Evolutionary conservation across 2,888 invertebrate genomes (phyloP), one percentile per base, ranked within the genome.

Genomic region (Andrena hattorfiana): DNA sequence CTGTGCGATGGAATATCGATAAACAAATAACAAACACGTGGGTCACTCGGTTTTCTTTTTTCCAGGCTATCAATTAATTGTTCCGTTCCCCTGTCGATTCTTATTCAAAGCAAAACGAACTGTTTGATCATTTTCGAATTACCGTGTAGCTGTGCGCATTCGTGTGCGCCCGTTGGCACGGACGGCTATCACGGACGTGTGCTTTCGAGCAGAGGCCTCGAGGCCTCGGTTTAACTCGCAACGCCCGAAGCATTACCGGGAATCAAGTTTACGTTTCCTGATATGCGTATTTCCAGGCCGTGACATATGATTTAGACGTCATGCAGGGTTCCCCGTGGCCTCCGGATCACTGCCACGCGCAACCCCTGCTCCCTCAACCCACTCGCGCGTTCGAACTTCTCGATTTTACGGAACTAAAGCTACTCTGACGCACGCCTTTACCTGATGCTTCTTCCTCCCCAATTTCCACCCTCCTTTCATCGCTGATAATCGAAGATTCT

Each of bases 201-300:
- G 66, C 72, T 76, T 42, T 64, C 62, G 23, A 69, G 67, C 4
- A 35, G 28, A 30, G 30, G 67, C 49, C 16, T 23, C 28, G n/a
- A 13, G 48, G n/a, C n/a, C n/a, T n/a, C n/a, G n/a, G 75, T 73
- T 73, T 71, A 78, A 85, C 83, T 85, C 77, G 77, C 63, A 81
- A n/a, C 83, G 74, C 85, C 83, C 83, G 85, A 85, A 83, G 85
- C 85, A 81, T 86, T 86, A 81, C 81, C 59, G 76, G 78, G 85
- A 84, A 85, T 86, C 81, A 77, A 83, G 80, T 86, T 86, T 85
- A 86, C 86, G 83, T 86, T 86, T 86, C 80, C 81, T 78, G 83
- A 85, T 85, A 84, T 75, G 80, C 85, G 85, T 85, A 85, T 84
- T 84, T 84, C 84, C 84, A 77, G 56, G 48, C 48, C 62, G 20